Percentiles rank a stretch among this genome's conserved stretches.
phyloP scores from a whole-genome alignment of 2,113 vertebrate species.

The pig (Sus scrofa) region DNA sequence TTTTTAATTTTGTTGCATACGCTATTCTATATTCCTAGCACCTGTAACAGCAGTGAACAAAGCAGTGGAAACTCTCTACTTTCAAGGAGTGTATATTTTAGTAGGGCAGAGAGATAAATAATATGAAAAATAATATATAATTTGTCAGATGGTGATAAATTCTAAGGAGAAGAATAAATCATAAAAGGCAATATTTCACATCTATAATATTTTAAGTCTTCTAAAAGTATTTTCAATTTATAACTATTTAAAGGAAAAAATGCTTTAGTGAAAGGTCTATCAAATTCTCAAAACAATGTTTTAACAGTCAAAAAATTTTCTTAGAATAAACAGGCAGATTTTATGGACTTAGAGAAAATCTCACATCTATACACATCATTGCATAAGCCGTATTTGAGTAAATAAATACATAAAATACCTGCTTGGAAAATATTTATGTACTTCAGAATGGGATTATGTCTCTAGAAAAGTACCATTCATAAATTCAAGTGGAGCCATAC shows the following conservation, averaged over 20 bases:
- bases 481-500: background rate
- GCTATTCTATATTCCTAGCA: background rate
- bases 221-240: slow-evolving; percentile 23
- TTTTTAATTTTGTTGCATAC: no score
- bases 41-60: background rate
- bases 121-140: background rate
- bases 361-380: slow-evolving; percentile 66
- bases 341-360: slow-evolving; percentile 40
- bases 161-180: background rate
- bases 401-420: slow-evolving; percentile 79
- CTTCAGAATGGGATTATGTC: slow-evolving; percentile 72
- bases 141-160: background rate
- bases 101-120: background rate
- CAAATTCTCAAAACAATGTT: slow-evolving; percentile 51
- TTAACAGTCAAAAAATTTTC: slow-evolving; percentile 24
- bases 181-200: slow-evolving; percentile 32
- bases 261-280: background rate
- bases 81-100: background rate
- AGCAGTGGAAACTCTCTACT: background rate
- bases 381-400: slow-evolving; percentile 79
- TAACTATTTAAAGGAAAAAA: background rate
- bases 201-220: slow-evolving; percentile 31
- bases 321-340: slow-evolving; percentile 10
- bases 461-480: slow-evolving; percentile 62
- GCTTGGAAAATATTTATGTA: slow-evolving; percentile 80